phyloP scores from a whole-genome alignment of 2,797 vertebrate species.

The Schizopygopsis malacanthus region DNA sequence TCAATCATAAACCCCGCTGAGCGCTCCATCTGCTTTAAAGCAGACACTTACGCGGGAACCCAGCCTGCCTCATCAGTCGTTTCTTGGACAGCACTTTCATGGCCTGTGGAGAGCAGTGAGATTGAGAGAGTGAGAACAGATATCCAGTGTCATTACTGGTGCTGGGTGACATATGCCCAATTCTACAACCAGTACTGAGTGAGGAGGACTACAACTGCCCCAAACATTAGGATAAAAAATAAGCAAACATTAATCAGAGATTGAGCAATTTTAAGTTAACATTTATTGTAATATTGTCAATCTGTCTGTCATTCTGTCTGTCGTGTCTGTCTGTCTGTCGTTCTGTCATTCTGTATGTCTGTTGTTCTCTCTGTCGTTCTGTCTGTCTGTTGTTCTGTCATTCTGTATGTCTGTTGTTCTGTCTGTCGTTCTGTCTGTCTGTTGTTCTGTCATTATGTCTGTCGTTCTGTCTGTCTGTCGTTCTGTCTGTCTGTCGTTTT shows the following conservation, averaged over 20 bases:
- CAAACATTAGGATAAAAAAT: not conserved
- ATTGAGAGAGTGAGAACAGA: conserved; percentile 54
- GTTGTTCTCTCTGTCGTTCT: too few species aligned
- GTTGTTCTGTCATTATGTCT: too few species aligned
- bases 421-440: too few species aligned
- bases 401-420: too few species aligned
- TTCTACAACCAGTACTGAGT: conserved; percentile 11
- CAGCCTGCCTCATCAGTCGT: conserved; percentile 96
- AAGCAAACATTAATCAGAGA: not conserved
- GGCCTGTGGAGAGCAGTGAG: conserved; percentile 78
- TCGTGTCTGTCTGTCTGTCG: too few species aligned
- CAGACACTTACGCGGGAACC: conserved; percentile 93
- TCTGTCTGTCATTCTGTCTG: too few species aligned
- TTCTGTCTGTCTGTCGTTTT: too few species aligned
- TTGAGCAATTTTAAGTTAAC: not conserved
- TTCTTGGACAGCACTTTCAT: conserved; percentile 99
- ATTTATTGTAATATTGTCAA: not conserved
- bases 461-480: too few species aligned
- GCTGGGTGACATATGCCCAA: conserved; percentile 57
- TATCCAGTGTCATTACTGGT: conserved; percentile 38
- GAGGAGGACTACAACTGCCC: conserved; percentile 11
- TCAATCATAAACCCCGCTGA: conserved; percentile 55
- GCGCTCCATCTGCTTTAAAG: conserved; percentile 65
- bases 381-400: too few species aligned
- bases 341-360: too few species aligned